Evolutionary conservation across 1,140 invertebrate species (phyloP).

Genomic region (Trypoxylus dichotomus): DNA sequence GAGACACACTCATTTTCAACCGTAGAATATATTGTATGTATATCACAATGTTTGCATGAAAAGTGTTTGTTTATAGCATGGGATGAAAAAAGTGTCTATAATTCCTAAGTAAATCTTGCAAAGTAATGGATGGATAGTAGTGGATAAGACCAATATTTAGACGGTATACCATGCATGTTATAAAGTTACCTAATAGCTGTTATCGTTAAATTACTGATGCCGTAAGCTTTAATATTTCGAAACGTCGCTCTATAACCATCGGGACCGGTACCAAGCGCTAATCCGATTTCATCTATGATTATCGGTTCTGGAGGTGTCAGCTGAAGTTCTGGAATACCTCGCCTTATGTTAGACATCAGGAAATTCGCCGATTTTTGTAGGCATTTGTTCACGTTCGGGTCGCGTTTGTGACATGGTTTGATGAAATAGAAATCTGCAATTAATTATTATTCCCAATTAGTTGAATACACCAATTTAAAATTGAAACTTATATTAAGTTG

Average conservation of each 20-base stretch:
- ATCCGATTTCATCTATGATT: slow-evolving; percentile 76
- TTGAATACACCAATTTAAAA: too few species aligned
- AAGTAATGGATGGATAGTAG: too few species aligned
- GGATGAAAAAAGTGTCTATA: too few species aligned
- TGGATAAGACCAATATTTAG: too few species aligned
- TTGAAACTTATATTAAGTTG: too few species aligned
- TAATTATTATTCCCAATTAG: not conserved
- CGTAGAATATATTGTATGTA: too few species aligned
- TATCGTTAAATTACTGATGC: slow-evolving; percentile 75
- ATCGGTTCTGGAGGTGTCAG: slow-evolving; percentile 72
- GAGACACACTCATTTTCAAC: too few species aligned
- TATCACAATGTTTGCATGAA: too few species aligned
- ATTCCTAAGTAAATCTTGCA: too few species aligned
- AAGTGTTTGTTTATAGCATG: too few species aligned
- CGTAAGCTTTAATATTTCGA: slow-evolving; percentile 74
- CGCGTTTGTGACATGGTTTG: slow-evolving; percentile 67
- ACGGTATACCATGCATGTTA: too few species aligned
- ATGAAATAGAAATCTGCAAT: slow-evolving; percentile 60
- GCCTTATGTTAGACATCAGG: slow-evolving; percentile 66
- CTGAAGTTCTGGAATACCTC: slow-evolving; percentile 66
- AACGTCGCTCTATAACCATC: slow-evolving; percentile 78
- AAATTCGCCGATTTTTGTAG: slow-evolving; percentile 71
- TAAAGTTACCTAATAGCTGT: slow-evolving; percentile 68
- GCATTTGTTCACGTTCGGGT: slow-evolving; percentile 72
- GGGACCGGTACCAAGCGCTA: slow-evolving; percentile 72